Evolutionary conservation across 2,113 vertebrate species (phyloP), one percentile per base, ranked within the genome.

Genomic region (Conger conger): DNA sequence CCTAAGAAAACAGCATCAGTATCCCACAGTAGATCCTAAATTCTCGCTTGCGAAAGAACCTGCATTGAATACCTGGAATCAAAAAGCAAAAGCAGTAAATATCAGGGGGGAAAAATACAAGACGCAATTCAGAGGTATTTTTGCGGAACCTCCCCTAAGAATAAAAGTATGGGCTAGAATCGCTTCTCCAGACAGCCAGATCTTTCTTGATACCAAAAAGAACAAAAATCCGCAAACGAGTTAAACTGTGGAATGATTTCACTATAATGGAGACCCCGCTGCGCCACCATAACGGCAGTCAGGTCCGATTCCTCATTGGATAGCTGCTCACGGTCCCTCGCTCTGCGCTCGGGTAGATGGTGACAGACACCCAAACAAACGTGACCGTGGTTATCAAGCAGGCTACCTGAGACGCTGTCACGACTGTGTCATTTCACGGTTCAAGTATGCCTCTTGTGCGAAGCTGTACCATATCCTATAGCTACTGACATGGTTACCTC

Each of bases 301-400:
- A 83, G 82, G 37, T 83, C 36, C 30, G 63, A 23, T 38, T 73
- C 33, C 60, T 33, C 81, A 38, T 73, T 73, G 27, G 33, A 33
- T 13, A 73, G 15, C 82, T 76, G 77, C 86, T 83, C 82, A 83
- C 85, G 79, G 89, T 88, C 89, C 83, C 45, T 87, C 82, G 84
- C 87, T 82, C 79, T 83, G 81, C 85, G 82, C 80, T 57, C 68
- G 81, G 87, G 85, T 81, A 79, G 87, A 79, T 78, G 84, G 87
- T 83, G 89, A 86, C 89, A 82, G 84, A 93, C 93, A 94, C 89
- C 89, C 92, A 92, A 92, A 94, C 93, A 93, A 89, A 95, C 94
- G 91, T 94, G 94, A 93, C 92, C 81, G 91, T 85, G 89, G 89
- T 91, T 88, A 91, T 89, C 88, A 92, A 93, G 89, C 86, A 90